A percentile compares a stretch with the other conserved stretches of the same genome.
Conservation (phyloP, 2,113 vertebrate genomes). For the Narcine bancroftii region DNA sequence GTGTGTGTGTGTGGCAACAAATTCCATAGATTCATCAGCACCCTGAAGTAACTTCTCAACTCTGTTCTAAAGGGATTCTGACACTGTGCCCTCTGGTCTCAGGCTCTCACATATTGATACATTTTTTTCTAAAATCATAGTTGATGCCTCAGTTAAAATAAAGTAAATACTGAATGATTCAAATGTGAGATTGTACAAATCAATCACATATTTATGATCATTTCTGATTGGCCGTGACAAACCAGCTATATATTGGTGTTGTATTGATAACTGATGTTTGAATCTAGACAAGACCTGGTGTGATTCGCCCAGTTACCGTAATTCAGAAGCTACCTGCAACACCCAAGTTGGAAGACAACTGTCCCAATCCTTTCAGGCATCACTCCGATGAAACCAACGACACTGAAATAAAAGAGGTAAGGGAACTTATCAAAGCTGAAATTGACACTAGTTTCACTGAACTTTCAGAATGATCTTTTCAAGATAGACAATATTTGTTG, state of each 20-base stretch:
- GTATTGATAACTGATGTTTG: neutral
- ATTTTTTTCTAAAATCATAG: neutral
- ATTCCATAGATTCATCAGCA: no score
- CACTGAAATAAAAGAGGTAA: conserved; percentile 61
- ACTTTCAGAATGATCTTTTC: neutral
- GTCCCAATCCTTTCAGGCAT: conserved; percentile 65
- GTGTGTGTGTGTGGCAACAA: no score
- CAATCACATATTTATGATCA: neutral
- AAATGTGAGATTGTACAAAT: neutral
- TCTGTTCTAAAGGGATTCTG: no score
- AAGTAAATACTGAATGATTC: neutral
- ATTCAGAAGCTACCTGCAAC: conserved; percentile 59
- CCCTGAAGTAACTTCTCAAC: no score
- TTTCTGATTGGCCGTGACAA: neutral
- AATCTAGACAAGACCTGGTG: conserved; percentile 76
- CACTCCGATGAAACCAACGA: conserved; percentile 53
- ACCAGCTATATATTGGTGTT: neutral
- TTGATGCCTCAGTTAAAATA: neutral
- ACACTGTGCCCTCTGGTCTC: no score
- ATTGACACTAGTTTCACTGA: neutral
- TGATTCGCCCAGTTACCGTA: conserved; percentile 67
- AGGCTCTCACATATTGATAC: no score
- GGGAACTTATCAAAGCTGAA: conserved; percentile 25
- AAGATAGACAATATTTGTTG: neutral
- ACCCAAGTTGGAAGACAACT: conserved; percentile 55